These are phyloP conservation scores for Copidosoma aretas DNA, from an alignment of 2,888 invertebrate species.

Conservation along the genomic window DNA sequence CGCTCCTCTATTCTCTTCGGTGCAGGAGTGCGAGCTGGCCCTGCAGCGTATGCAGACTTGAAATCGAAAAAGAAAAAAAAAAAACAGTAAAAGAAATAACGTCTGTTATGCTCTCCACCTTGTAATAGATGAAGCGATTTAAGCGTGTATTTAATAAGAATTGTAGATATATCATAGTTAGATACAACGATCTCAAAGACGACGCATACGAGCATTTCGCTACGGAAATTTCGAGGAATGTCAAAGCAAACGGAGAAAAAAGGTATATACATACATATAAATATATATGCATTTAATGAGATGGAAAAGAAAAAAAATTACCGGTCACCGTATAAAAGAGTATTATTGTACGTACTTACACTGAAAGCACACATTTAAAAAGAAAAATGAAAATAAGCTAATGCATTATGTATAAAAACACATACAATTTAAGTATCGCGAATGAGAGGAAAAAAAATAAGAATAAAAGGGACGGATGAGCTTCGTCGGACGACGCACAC, in stretches of 20 bases:
- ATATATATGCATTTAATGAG: constrained; percentile 5
- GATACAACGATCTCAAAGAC: constrained; percentile 61
- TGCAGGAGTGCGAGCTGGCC: no score
- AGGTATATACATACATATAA: constrained; percentile 8
- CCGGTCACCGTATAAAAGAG: constrained; percentile 43
- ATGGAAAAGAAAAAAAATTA: constrained; percentile 15
- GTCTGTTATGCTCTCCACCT: constrained; percentile 32
- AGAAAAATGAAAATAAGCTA: no score
- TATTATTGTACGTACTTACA: constrained; percentile 37
- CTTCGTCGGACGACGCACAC: constrained; percentile 35
- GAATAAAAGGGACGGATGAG: constrained; percentile 40
- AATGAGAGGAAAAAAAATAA: constrained; percentile 31
- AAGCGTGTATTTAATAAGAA: constrained; percentile 52
- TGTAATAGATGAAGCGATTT: constrained; percentile 43
- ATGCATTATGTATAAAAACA: constrained; percentile 25
- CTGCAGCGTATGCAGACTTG: not conserved
- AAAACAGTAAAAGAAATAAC: not conserved
- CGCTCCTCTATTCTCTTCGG: no score
- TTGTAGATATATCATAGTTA: constrained; percentile 62
- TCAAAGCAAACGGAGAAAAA: not conserved
- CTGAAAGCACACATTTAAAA: constrained; percentile 27
- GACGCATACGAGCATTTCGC: constrained; percentile 54
- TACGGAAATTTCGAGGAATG: constrained; percentile 37
- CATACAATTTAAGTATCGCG: constrained; percentile 4
- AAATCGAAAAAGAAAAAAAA: not conserved